Conservation (phyloP, 2,113 vertebrate genomes). For the Neofelis nebulosa region DNA sequence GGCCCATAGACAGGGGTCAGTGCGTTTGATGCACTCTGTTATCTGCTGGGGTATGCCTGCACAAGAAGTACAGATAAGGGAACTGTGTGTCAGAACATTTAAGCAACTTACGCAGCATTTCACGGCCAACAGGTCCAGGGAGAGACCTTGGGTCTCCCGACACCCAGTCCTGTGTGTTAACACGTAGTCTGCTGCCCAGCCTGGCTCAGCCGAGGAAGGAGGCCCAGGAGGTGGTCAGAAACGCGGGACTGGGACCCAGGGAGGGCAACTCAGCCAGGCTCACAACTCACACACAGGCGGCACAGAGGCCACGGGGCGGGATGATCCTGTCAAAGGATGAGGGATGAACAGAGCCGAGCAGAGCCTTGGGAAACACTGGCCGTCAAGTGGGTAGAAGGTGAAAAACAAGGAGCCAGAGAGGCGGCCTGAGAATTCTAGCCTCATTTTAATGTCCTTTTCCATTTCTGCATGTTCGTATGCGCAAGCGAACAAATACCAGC, state of each 20-base stretch:
- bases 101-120: neutral
- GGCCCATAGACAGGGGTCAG: accelerated
- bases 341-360: too few species aligned
- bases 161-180: accelerated
- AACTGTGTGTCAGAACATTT: neutral
- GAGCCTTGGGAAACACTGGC: neutral
- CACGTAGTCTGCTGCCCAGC: neutral
- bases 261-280: neutral
- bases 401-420: too few species aligned
- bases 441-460: accelerated
- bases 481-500: neutral
- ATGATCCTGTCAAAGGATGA: neutral
- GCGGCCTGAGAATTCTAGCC: neutral
- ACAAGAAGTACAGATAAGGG: neutral
- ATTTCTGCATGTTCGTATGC: neutral
- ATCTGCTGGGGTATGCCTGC: accelerated
- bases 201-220: neutral
- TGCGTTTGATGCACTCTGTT: neutral
- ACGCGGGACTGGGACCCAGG: accelerated
- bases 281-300: neutral
- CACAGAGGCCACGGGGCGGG: neutral
- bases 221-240: neutral
- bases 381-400: accelerated
- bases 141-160: neutral
- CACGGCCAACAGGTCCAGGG: too few species aligned